Evolutionary conservation across 2,113 vertebrate species (phyloP), one percentile per base, ranked within the genome.

Genomic region (Cyanocitta stelleri): DNA sequence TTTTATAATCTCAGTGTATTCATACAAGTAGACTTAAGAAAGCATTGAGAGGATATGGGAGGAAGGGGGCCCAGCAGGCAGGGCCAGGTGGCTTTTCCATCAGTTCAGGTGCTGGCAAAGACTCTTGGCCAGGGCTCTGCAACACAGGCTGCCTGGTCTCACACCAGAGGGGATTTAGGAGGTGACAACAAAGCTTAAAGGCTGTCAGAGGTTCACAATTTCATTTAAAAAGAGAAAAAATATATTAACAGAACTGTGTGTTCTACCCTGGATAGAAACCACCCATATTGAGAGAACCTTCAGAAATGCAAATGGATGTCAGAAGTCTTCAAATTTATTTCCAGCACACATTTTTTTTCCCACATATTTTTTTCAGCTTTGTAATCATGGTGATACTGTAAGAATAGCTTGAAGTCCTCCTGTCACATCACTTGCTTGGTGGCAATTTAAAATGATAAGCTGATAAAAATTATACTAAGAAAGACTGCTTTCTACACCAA

Each of bases 241-340:
- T 16, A 54, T 5, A 35, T 78, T 48, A 75, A 63, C 16, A 61
- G 48, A 71, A 73, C 37, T 6, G 2, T 29, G 48, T 67, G 69
- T 87, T 78, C 44, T 80, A 29, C n/a, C 20, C 63, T 54, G 75
- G 32, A 52, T 61, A 83, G 85, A 89, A 91, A 73, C n/a, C 85
- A 85, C n/a, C 32, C 41, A 9, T 80, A 32, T 35, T 30, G 67
- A 54, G 41, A 76, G 67, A 93, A 21, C 59, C 82, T 92, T 90
- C 85, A 86, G 90, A 87, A 94, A 88, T 73, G 74, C 81, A 89
- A 87, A 85, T 68, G 16, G 49, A 30, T 56, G 69, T 51, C 56
- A 82, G 56, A 85, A 78, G 52, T 82, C 74, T 87, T 74, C 87
- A 87, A 52, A 63, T 78, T 87, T 84, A 73, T 90, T 95, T 91